These are phyloP conservation scores for Amphipyra berbera DNA, from an alignment of 2,888 invertebrate genomes.

Conservation along the genomic window DNA sequence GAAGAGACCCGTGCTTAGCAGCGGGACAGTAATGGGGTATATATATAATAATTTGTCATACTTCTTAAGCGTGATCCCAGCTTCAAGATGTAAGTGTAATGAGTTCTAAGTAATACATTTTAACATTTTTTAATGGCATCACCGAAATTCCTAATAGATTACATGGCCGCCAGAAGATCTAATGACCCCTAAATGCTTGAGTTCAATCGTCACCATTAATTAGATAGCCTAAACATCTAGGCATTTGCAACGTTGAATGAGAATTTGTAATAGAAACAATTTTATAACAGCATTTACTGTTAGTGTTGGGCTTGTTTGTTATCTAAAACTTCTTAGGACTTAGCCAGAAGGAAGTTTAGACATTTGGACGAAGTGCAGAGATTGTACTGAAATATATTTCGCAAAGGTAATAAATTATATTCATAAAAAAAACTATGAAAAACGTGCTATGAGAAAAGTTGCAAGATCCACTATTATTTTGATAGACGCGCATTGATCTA, in stretches of 20 bases:
- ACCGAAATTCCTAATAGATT: no score
- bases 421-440: no score
- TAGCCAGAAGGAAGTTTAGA: slow-evolving; percentile 57
- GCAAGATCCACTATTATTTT: not conserved
- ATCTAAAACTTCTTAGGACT: slow-evolving; percentile 40
- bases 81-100: no score
- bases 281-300: slow-evolving; percentile 16
- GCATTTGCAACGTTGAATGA: slow-evolving; percentile 3
- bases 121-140: no score
- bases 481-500: no score
- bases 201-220: slow-evolving; percentile 3
- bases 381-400: slow-evolving; percentile 44
- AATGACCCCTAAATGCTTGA: slow-evolving; percentile 8
- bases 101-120: no score
- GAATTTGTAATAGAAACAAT: slow-evolving; percentile 25
- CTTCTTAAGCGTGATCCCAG: no score
- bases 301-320: slow-evolving; percentile 38
- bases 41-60: no score
- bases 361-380: slow-evolving; percentile 52
- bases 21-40: no score
- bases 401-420: slow-evolving; percentile 43
- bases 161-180: no score
- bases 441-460: not conserved
- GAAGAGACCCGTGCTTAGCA: no score
- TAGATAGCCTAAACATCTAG: slow-evolving; percentile 3